A percentile compares a stretch with the other conserved stretches of the same genome.
These are phyloP conservation scores for Himalopsyche phryganea DNA, from an alignment of 1,140 invertebrate species.

Conservation along the genomic window DNA sequence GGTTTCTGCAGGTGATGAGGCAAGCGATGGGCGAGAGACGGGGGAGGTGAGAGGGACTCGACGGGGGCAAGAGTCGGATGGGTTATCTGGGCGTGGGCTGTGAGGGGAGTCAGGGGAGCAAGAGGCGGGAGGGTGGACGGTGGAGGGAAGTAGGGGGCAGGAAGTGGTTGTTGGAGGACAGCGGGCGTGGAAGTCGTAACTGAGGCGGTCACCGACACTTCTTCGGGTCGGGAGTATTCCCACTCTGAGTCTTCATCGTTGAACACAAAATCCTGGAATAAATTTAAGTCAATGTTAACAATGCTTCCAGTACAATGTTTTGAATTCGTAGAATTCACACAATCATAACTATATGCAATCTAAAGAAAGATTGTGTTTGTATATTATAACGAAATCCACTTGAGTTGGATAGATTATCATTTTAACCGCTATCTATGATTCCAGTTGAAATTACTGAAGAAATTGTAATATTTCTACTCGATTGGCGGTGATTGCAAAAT, in stretches of 20 bases:
- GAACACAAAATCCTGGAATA: conserved; percentile 66
- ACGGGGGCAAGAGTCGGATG: conserved; percentile 38
- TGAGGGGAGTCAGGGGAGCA: conserved; percentile 28
- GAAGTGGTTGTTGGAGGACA: conserved; percentile 36
- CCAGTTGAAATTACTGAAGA: too few species aligned
- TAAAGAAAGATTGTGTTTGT: too few species aligned
- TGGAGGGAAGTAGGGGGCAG: conserved; percentile 34
- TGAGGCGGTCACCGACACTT: conserved; percentile 35
- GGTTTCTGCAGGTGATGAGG: conserved; percentile 35
- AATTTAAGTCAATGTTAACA: too few species aligned
- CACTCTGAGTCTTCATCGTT: conserved; percentile 68
- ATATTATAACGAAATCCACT: too few species aligned
- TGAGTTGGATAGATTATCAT: too few species aligned
- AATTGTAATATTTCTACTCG: too few species aligned
- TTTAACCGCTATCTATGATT: too few species aligned
- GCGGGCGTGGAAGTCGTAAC: conserved; percentile 36
- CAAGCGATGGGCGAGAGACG: conserved; percentile 36
- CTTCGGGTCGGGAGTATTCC: conserved; percentile 52
- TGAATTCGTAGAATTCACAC: too few species aligned
- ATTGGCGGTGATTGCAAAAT: too few species aligned
- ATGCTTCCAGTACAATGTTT: too few species aligned
- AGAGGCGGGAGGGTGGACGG: conserved; percentile 18
- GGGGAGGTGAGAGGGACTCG: conserved; percentile 46
- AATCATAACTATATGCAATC: too few species aligned
- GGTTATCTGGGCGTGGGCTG: conserved; percentile 34